These are phyloP conservation scores for Bombycilla garrulus DNA, from an alignment of 2,113 vertebrate species.

Conservation along the genomic window DNA sequence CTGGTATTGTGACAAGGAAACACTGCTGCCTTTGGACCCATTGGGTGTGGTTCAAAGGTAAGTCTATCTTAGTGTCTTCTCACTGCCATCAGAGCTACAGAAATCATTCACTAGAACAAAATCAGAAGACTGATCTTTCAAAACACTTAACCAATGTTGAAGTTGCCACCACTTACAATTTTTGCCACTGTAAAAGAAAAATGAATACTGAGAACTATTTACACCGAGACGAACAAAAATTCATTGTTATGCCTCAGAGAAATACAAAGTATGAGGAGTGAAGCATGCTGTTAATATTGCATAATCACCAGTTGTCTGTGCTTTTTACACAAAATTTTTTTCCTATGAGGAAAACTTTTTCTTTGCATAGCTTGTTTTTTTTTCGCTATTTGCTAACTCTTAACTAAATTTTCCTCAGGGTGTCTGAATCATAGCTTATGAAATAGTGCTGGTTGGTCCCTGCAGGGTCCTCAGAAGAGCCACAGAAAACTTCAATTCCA, in stretches of 20 bases:
- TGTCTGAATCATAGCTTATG: not conserved
- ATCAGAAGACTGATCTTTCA: not conserved
- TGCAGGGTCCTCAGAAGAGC: not conserved
- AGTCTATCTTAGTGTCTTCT: not conserved
- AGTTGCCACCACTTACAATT: not conserved
- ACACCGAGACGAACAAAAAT: not conserved
- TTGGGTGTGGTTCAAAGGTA: not conserved
- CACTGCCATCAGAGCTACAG: not conserved
- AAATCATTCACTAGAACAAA: not conserved
- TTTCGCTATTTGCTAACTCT: not conserved
- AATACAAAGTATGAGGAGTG: not conserved
- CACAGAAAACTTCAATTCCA: not conserved
- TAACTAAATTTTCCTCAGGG: not conserved
- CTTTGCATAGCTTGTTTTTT: not conserved
- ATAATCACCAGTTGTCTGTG: not conserved
- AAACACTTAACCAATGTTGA: not conserved
- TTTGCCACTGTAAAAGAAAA: not conserved
- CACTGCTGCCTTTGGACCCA: not conserved
- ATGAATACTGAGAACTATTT: not conserved
- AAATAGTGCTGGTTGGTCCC: not conserved
- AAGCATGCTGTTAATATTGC: not conserved
- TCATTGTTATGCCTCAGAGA: not conserved
- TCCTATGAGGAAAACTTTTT: not conserved
- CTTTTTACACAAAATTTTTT: not conserved
- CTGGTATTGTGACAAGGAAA: not conserved